Evolutionary conservation across 2,797 vertebrate genomes (phyloP).

Genomic region (Pangasius krempfi): DNA sequence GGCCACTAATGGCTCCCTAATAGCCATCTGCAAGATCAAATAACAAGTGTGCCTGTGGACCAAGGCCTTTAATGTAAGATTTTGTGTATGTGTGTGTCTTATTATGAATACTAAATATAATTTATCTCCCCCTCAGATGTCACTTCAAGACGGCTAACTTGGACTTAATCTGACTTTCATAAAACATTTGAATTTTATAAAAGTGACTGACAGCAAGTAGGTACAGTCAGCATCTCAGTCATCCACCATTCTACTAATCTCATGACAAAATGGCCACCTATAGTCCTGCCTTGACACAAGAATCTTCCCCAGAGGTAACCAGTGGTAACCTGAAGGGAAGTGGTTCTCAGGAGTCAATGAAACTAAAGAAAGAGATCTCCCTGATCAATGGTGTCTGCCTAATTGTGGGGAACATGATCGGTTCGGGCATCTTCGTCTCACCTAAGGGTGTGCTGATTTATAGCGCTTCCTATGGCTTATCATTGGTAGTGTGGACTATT

Average conservation of each 20-base stretch:
- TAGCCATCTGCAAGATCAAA: slow-evolving; percentile 58
- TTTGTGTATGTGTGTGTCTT: slow-evolving; percentile 3
- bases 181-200: slow-evolving; percentile 31
- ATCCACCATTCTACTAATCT: background rate
- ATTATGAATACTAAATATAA: slow-evolving; percentile 10
- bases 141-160: slow-evolving; percentile 58
- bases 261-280: slow-evolving; percentile 71
- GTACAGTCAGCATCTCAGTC: background rate
- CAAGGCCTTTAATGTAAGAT: slow-evolving; percentile 32
- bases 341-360: slow-evolving; percentile 74
- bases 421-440: slow-evolving; percentile 92
- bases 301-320: slow-evolving; percentile 52
- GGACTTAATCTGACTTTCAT: slow-evolving; percentile 26
- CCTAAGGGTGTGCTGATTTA: slow-evolving; percentile 91
- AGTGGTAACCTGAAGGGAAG: slow-evolving; percentile 60
- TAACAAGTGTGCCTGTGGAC: slow-evolving; percentile 42
- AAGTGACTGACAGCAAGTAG: slow-evolving; percentile 39
- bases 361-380: slow-evolving; percentile 92
- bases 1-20: slow-evolving; percentile 71
- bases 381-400: slow-evolving; percentile 88
- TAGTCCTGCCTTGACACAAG: slow-evolving; percentile 60
- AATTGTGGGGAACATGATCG: slow-evolving; percentile 96
- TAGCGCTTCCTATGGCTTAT: slow-evolving; percentile 88
- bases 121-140: slow-evolving; percentile 69
- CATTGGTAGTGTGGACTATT: slow-evolving; percentile 86